These are phyloP conservation scores for Harpegnathos saltator DNA, from an alignment of 1,140 invertebrate species.

Conservation along the genomic window DNA sequence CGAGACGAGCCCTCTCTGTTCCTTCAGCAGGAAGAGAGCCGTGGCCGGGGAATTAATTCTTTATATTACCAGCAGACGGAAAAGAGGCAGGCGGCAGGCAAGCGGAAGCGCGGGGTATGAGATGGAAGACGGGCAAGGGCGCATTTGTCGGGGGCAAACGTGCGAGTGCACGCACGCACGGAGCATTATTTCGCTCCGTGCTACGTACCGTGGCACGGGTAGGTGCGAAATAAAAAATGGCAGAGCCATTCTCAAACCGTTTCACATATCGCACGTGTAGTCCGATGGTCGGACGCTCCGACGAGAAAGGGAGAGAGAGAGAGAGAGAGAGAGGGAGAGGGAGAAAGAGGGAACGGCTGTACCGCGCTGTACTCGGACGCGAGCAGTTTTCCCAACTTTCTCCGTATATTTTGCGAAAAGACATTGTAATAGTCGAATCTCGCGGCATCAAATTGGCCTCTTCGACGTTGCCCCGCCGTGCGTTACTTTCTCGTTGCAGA, in stretches of 20 bases:
- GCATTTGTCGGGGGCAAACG: constrained; percentile 57
- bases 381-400: constrained; percentile 42
- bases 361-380: not conserved
- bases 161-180: constrained; percentile 43
- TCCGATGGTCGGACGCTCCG: not conserved
- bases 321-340: not conserved
- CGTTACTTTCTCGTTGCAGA: constrained; percentile 8
- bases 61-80: constrained; percentile 53
- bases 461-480: constrained; percentile 3
- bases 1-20: constrained; percentile 4
- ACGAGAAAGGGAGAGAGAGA: not conserved
- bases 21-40: constrained; percentile 29
- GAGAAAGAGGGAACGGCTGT: not conserved
- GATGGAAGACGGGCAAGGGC: constrained; percentile 26
- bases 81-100: constrained; percentile 5
- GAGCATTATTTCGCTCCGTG: constrained; percentile 46
- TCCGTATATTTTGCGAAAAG: constrained; percentile 35
- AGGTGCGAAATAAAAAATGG: constrained; percentile 31
- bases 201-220: too few species aligned
- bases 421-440: constrained; percentile 30
- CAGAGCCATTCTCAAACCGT: constrained; percentile 43
- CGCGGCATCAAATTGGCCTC: constrained; percentile 5
- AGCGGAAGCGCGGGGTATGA: not conserved
- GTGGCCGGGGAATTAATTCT: constrained; percentile 54
- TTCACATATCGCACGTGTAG: constrained; percentile 33